Percentiles rank a stretch among this genome's conserved stretches.
These are phyloP conservation scores for Caenorhabditis remanei DNA, from an alignment of 1,140 invertebrate genomes.

Conservation along the genomic window DNA sequence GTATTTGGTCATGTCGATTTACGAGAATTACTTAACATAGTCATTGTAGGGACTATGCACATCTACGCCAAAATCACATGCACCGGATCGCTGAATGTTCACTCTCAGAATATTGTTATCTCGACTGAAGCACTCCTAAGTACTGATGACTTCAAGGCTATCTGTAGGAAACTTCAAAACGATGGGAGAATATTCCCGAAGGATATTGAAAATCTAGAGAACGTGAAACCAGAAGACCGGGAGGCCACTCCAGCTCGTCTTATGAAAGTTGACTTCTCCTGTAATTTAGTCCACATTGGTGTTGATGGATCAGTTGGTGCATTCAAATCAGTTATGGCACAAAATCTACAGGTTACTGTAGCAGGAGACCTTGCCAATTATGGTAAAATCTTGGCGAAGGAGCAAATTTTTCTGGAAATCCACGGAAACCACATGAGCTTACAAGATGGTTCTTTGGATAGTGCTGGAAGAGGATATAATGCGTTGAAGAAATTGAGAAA, in stretches of 20 bases:
- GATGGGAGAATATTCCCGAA: slow-evolving; percentile 56
- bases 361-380: slow-evolving; percentile 51
- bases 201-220: not conserved
- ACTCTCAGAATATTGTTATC: slow-evolving; percentile 50
- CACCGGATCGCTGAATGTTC: not conserved
- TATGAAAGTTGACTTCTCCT: slow-evolving; percentile 55
- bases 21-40: too few species aligned
- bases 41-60: slow-evolving; percentile 50
- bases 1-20: too few species aligned
- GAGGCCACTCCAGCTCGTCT: not conserved
- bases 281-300: slow-evolving; percentile 51
- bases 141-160: not conserved
- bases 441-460: slow-evolving; percentile 49
- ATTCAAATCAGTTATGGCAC: slow-evolving; percentile 16
- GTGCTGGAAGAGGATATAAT: slow-evolving; percentile 58
- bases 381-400: slow-evolving; percentile 41
- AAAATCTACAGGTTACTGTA: slow-evolving; percentile 14
- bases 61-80: slow-evolving; percentile 55
- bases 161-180: slow-evolving; percentile 53
- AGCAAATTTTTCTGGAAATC: slow-evolving; percentile 21
- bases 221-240: not conserved
- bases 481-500: slow-evolving; percentile 20
- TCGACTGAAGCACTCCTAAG: slow-evolving; percentile 49
- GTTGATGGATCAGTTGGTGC: slow-evolving; percentile 51
- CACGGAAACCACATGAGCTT: slow-evolving; percentile 29